Evolutionary conservation across 2,888 invertebrate genomes (phyloP), one percentile per base, ranked within the genome.

Genomic region (Acanthoscelides obtectus): DNA sequence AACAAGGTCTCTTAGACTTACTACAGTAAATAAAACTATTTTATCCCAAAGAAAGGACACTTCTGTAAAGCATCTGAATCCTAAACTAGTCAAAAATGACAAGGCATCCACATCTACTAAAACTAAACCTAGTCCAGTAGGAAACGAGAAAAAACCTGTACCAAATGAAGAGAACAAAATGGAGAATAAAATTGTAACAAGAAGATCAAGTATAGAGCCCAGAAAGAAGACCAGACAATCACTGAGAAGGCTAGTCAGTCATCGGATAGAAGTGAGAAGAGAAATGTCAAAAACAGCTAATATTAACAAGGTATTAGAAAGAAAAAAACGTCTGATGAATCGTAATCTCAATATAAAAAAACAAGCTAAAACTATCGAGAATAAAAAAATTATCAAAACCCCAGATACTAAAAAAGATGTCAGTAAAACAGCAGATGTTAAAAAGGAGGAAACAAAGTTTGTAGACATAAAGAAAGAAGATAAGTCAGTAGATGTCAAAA

Each of bases 21-120:
- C 81, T 22, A 80, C 82, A 22, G 71, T 78, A 67, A 80, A 80
- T 71, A 82, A 80, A 70, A 76, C 79, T 2, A 77, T 79, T 8
- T 72, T 79, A 1, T 80, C 79, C 0, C 75, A 75, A 72, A 76
- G 68, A 73, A 75, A 78, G 64, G 75, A 72, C 25, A 45, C 45
- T 45, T 12, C 5, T 17, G 1, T 45, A 17, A 45, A 45, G 45
- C 17, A 17, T 45, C 6, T 45, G 17, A 3, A 6, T 1, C 45
- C 45, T 45, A 45, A 45, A 45, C 12, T 45, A 45, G 17, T 45
- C 45, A 3, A 12, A 45, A 45, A 45, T 6, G 45, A 45, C 45
- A 45, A 45, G 5, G 1, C 45, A 12, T 12, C 45, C 17, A 17
- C 45, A 12, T 12, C 45, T 45, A 17, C 45, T 45, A 17, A 12